Base-by-base conservation (phyloP, 1,140 invertebrate genomes). In the Sitobion miscanthi region DNA sequence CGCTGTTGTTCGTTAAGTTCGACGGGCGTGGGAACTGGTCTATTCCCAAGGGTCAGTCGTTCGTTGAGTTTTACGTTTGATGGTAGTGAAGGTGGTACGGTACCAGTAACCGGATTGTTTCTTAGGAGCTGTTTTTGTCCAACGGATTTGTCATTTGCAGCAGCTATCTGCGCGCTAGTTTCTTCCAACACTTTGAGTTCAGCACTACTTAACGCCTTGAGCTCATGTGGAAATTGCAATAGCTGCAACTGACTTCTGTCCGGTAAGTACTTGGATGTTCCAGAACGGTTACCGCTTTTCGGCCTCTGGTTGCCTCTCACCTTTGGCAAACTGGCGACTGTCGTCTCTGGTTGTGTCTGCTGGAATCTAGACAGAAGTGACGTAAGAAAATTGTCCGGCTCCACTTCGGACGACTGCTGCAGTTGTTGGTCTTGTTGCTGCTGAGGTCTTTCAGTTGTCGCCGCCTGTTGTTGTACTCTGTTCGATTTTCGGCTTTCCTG, bases 101-200 rank as follows among this genome's bases (percentile, higher is more conserved):
- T 25, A 25, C 23, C 7, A 9, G 30, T 21, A n/a, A 54, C 87
- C 2, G 20, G 49, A 52, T 1, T 49, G n/a, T 88, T 54, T 25
- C 35, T 35, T 4, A 25, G 21, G 1, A 57, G n/a, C 21, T 69
- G 89, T 42, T 69, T 42, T 35, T 45, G 54, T n/a, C n/a, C 25
- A 6, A 62, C 89, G 1, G 57, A 90, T 38, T n/a, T 42, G 25
- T 69, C 89, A 25, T 45, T 69, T 14, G 25, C 94, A 14, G 94
- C 94, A 69, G 95, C 95, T 0, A 95, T 95, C 1, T 95, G 95
- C 89, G 95, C 95, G 7, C 95, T 95, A 14, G 95, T 95, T 57
- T 95, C 95, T 42, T 95, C 95, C 0, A 96, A 90, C 11, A 94
- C 94, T 1, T 95, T 94, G 6, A 96, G 94, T 83, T 96, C 95